Base-by-base conservation (phyloP, 1,140 invertebrate species). In the Ostrea edulis region DNA sequence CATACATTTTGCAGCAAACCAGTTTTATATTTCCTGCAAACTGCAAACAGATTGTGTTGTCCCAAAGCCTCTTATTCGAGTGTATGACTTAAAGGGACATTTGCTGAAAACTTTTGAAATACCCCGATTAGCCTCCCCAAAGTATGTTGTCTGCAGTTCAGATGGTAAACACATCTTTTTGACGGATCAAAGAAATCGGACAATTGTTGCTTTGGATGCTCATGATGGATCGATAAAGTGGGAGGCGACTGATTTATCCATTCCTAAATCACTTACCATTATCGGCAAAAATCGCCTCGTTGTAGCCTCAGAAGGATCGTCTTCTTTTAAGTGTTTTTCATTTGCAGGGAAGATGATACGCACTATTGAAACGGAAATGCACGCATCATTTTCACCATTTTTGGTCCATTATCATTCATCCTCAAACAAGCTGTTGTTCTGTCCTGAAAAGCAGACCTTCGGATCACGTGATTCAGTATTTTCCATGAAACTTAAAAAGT, bases 41-140 rank as follows among this genome's bases (percentile, higher is more conserved):
- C 68, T 77, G 8, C 68, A 77, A 14, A 77, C 68, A 17, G 68
- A 77, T 35, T 77, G 68, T 25, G 25, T 77, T 77, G 68, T 77
- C 11, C 68, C 68, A 9, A 77, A 77, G 11, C 68, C 68, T 14
- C 29, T 77, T 12, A 77, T 77, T 77, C 22, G 68, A 35, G 68
- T 77, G 22, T 77, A 77, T 35, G 68, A 77, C 14, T 35, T 35
- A 25, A 77, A 29, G 25, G 68, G 68, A 17, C 9, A 25, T 25
- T 29, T 77, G 25, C 11, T 77, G 8, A 77, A 77, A 77, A 77
- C 68, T 35, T 77, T 77, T 77, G 68, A 77, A 77, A 77, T 77
- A 22, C 68, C 68, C 9, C 7, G 68, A 29, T 35, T 77, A 77
- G 68, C 68, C 29, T 77, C 68, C 22, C 68, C 68, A 14, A 77